Evolutionary conservation across 2,113 vertebrate genomes (phyloP), one percentile per base, ranked within the genome.

Genomic region (Pycnonotus jocosus): DNA sequence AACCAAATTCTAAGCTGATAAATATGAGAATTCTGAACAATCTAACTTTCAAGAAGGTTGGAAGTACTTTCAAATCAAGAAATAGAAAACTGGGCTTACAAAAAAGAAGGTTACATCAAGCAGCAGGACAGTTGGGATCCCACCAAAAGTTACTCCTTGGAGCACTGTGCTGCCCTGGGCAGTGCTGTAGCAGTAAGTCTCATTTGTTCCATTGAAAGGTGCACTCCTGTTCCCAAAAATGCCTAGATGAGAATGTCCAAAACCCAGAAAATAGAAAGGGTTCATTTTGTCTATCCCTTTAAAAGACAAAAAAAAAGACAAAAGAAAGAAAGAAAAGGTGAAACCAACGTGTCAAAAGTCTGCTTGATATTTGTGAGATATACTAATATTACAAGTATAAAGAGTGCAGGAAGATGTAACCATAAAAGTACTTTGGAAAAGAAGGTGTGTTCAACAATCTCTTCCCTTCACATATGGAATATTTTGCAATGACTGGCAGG

Each of bases 121-220:
- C 87, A 99, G 97, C 50, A 99, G 96, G 35, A 99, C 99, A 3
- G 97, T 92, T 15, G 98, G 99, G 62, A 99, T 95, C 37, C 99
- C 99, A 44, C 99, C 99, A 25, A 99, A 99, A 28, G 93, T 74
- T n/a, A 98, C 96, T 10, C 98, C 99, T 33, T 97, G 98, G 37
- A 99, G 98, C 44, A 99, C 98, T 0, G 98, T 99, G 97, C 97
- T 99, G 92, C 98, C 98, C 35, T 24, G 96, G 20, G 97, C 98
- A 12, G 98, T 85, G 94, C 95, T 98, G 96, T 98, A 99, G 97
- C 99, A 99, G 95, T 98, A 98, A 0, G 74, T 93, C 60, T 97
- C 97, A n/a, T 98, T 98, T 48, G 70, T 30, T 8, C 17, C 24
- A 23, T 97, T 93, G 96, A 98, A 97, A 96, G 89, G 80, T 21